phyloP scores from a whole-genome alignment of 2,888 invertebrate genomes.

The Leistus spinibarbis region DNA sequence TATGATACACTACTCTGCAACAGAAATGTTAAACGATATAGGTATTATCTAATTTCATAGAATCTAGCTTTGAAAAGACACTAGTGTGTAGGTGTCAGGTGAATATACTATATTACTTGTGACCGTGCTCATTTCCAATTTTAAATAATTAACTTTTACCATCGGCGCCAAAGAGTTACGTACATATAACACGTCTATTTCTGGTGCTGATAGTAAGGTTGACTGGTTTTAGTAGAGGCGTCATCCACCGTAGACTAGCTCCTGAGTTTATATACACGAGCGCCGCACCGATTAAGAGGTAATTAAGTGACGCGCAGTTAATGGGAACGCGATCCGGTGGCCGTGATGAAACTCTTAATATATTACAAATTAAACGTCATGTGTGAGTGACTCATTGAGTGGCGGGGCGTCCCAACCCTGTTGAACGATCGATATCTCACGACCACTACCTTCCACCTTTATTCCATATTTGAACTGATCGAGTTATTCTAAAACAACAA shows the following conservation, averaged over 20 bases:
- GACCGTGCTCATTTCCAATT: constrained; percentile 22
- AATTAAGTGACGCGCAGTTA: constrained; percentile 46
- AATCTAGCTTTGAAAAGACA: not conserved
- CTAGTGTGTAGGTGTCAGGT: not conserved
- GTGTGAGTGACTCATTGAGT: constrained; percentile 45
- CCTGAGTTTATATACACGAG: not conserved
- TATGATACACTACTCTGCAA: not conserved
- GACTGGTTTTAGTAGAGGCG: not conserved
- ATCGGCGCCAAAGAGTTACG: not conserved
- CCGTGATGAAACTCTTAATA: constrained; percentile 49
- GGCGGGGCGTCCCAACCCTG: constrained; percentile 11
- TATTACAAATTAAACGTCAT: constrained; percentile 48
- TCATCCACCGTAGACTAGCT: not conserved
- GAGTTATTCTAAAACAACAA: not conserved
- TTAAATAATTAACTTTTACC: constrained; percentile 34
- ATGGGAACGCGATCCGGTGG: constrained; percentile 48
- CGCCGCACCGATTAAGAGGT: constrained; percentile 43
- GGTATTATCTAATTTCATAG: not conserved
- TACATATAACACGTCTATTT: not conserved
- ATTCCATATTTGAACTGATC: not conserved
- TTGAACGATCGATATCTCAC: not conserved
- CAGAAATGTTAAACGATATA: not conserved
- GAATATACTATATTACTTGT: not conserved
- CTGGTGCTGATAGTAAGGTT: not conserved
- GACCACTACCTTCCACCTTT: not conserved